Base-by-base conservation (phyloP, 2,888 invertebrate genomes). In the Parelbella ahira region DNA sequence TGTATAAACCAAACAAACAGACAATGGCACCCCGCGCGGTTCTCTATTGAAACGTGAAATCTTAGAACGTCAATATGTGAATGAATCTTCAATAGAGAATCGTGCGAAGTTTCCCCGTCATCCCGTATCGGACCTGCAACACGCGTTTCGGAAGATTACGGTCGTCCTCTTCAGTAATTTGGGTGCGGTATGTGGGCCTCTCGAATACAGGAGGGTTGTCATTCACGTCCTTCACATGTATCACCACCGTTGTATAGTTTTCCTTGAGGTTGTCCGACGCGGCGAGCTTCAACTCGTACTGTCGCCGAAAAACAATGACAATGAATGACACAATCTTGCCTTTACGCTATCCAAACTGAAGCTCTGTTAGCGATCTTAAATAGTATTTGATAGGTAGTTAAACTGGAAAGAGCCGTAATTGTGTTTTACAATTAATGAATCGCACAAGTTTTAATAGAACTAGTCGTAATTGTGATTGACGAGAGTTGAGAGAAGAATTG, bases 141-240 rank as follows among this genome's bases (percentile, higher is more conserved):
- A 97, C 96, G 66, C 95, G 93, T 84, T 97, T 97, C 55, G 97
- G 97, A 63, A 97, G 90, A 82, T 96, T 96, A 66, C 97, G 91
- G 89, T 97, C 97, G 74, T 97, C 97, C 82, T 97, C 97, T 83
- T 97, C 97, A 25, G 97, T 97, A 83, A 97, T 97, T 88, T 97
- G 97, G 36, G 97, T 96, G 69, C 96, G 92, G 89, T 97, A 97
- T 43, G 96, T 96, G 37, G 97, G 97, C 54, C 97, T 89, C 83
- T 97, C 96, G 86, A 99, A 99, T 58, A 96, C 96, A 1, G 98
- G 98, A 27, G 97, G 96, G 89, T 98, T 98, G 90, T 99, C 98
- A 86, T 98, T 98, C 56, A 98, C 97, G 80, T 99, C 98, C 88
- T 97, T 97, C 63, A 98, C 96, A 84, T 97, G 96, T 68, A 98